Evolutionary conservation across 2,888 invertebrate genomes (phyloP).

Genomic region (Glaucopsyche alexis): DNA sequence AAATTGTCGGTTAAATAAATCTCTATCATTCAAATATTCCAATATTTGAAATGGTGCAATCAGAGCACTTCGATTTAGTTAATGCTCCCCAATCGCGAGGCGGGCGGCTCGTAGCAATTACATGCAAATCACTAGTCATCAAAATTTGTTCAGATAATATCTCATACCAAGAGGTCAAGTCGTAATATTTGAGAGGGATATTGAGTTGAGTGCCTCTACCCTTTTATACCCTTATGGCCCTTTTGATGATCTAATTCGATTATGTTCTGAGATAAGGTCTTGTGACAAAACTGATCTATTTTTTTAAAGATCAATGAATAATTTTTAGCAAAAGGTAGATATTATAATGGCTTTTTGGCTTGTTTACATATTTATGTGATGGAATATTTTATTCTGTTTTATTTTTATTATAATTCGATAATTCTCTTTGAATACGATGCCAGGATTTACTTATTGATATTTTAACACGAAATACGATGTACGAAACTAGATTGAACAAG

Average conservation of each 20-base stretch:
- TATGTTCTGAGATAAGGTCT: not conserved
- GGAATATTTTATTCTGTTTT: not conserved
- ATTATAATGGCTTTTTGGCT: not conserved
- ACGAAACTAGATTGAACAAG: too few species aligned
- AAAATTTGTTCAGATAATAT: constrained; percentile 35
- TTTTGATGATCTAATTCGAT: not conserved
- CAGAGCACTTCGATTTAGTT: constrained; percentile 26
- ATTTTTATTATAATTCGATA: too few species aligned
- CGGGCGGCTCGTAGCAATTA: constrained; percentile 44
- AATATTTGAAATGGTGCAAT: constrained; percentile 6
- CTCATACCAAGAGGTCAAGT: constrained; percentile 14
- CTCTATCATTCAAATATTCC: not conserved
- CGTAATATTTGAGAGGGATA: constrained; percentile 23
- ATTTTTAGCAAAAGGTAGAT: not conserved
- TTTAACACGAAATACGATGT: too few species aligned
- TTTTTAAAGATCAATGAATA: not conserved
- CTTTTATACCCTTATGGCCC: constrained; percentile 5
- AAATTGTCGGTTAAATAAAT: not conserved
- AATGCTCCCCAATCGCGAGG: constrained; percentile 41
- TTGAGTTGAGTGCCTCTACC: not conserved
- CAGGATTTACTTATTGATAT: too few species aligned
- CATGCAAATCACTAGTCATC: constrained; percentile 47
- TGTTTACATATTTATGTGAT: not conserved
- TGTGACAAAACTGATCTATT: not conserved
- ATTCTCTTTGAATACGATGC: too few species aligned